These are phyloP conservation scores for Macrostomum cliftonense DNA, from an alignment of 2,888 invertebrate species.

Conservation along the genomic window DNA sequence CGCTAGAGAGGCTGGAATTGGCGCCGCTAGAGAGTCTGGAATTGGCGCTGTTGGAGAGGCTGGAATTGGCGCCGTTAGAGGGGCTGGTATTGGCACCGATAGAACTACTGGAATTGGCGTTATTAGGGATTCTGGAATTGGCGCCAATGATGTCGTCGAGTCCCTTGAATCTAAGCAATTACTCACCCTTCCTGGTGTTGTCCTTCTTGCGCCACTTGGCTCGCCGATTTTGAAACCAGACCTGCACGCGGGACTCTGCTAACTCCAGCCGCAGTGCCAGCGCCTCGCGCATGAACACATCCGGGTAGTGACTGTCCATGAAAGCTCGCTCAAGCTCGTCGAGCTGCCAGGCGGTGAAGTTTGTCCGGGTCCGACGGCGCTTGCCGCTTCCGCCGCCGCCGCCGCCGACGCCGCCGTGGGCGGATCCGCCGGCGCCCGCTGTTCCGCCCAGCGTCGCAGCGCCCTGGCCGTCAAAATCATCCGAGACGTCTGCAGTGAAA, in stretches of 20 bases:
- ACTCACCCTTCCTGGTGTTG: conserved; percentile 78
- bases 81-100: no score
- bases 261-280: conserved; percentile 84
- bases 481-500: no score
- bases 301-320: conserved; percentile 80
- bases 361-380: conserved; percentile 33
- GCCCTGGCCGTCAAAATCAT: no score
- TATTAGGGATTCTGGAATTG: no score
- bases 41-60: no score
- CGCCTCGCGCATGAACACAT: conserved; percentile 96
- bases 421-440: no score
- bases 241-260: conserved; percentile 71
- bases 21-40: no score
- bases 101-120: no score
- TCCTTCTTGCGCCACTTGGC: conserved; percentile 97
- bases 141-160: background rate
- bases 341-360: conserved; percentile 50
- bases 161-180: background rate
- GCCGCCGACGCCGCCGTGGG: no score
- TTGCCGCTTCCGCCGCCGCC: conserved; percentile 16
- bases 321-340: conserved; percentile 75
- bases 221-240: conserved; percentile 97
- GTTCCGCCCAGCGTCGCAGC: no score
- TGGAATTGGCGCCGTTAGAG: no score
- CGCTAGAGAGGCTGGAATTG: no score